Evolutionary conservation across 2,113 vertebrate genomes (phyloP).

Genomic region (Telmatochromis sp.): DNA sequence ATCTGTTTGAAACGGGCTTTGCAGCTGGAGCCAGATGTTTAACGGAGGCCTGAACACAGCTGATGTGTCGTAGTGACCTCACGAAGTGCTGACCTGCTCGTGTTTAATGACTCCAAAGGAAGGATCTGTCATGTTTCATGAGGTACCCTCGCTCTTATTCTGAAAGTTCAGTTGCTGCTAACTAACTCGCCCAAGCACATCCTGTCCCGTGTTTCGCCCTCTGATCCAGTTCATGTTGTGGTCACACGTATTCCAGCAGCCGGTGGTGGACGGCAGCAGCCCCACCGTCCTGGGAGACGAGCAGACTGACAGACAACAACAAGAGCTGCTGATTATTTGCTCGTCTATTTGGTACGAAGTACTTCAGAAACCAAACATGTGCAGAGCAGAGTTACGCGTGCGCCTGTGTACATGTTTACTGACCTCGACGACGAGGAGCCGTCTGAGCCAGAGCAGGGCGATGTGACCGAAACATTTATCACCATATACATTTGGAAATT

Average conservation of each 20-base stretch:
- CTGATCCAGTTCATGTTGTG: background rate
- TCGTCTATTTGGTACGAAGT: background rate
- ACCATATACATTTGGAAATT: accelerated
- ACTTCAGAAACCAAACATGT: background rate
- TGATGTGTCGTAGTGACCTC: background rate
- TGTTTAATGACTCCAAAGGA: accelerated
- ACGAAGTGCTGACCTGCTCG: background rate
- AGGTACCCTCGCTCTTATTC: background rate
- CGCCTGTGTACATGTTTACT: accelerated
- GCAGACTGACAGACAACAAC: background rate
- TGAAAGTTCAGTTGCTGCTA: background rate
- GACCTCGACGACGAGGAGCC: background rate
- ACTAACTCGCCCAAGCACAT: background rate
- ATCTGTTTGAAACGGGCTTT: accelerated
- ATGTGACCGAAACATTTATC: accelerated
- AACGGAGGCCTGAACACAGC: background rate
- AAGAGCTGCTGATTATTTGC: background rate
- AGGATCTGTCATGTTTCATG: background rate
- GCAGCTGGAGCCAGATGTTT: background rate
- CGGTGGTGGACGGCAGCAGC: background rate
- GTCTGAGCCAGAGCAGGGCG: accelerated
- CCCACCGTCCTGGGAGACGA: accelerated
- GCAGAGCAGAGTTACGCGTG: background rate
- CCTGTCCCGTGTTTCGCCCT: background rate
- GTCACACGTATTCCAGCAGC: background rate